Base-by-base conservation (phyloP, 2,797 vertebrate species). In the Ceyx erithaca region DNA sequence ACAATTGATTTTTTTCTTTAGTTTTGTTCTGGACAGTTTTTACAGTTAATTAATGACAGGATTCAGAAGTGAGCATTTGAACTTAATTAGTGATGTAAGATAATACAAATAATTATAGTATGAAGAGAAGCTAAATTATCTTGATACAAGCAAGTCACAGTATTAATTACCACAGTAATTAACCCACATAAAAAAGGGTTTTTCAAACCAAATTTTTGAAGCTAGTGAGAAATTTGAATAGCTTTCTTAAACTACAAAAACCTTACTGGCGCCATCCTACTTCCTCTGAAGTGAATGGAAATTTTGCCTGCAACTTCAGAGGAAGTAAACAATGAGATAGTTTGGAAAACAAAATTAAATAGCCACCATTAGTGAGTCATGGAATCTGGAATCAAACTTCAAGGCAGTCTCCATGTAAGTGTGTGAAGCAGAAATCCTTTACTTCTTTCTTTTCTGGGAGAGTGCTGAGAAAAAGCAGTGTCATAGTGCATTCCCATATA, bases 231-330 rank as follows among this genome's bases (percentile, higher is more conserved):
- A 82, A 89, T 86, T 72, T 77, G 78, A 71, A 41, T 14, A 57
- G 64, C 49, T 88, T 94, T 70, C 68, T 92, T 84, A 88, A 92
- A 63, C 83, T 80, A 5, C 25, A 77, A 95, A 93, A 92, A 90
- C 54, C 75, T 90, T 79, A 77, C 37, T 90, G 94, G 90, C 19
- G 33, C 93, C 95, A 92, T 85, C 58, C 17, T 0, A 61, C 64
- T 89, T 87, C 68, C 81, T 95, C 92, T 95, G 88, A 95, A 92
- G 76, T 89, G 61, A 85, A 55, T 82, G 90, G 90, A 95, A 94
- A 89, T 80, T 77, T 89, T 87, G 75, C 45, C 81, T 40, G 5
- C 20, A 79, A 73, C 35, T 77, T 82, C 49, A 51, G 31, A 73
- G 46, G 68, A 90, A 90, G 62, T 90, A 95, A 96, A 95, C 95